Percentiles rank a stretch among this genome's conserved stretches.
Evolutionary conservation across 35 echinoderm and acorn worm genomes (phyloP).

Genomic region (Ptychodera flava): DNA sequence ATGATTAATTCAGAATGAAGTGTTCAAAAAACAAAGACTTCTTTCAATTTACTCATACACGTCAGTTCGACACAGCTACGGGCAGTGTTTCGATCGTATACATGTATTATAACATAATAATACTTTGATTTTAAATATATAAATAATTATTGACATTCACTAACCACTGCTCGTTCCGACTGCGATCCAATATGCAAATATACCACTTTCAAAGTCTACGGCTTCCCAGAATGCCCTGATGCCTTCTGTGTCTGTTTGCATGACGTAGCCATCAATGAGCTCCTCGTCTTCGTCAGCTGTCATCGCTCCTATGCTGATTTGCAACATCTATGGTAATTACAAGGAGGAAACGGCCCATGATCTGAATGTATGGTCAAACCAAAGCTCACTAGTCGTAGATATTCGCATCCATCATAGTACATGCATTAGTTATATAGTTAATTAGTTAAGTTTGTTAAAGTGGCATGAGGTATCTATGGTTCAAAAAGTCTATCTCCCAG

Average conservation of each 20-base stretch:
- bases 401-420: not conserved
- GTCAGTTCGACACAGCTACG: too few relatives aligned
- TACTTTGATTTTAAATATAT: too few relatives aligned
- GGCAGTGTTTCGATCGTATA: too few relatives aligned
- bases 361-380: not conserved
- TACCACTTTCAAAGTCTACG: slow-evolving; percentile 45
- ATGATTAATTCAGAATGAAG: not conserved
- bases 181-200: slow-evolving; percentile 26
- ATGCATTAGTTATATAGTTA: not conserved
- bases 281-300: not conserved
- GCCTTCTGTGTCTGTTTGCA: too few relatives aligned
- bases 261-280: too few relatives aligned
- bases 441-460: too few relatives aligned
- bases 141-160: too few relatives aligned
- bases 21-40: not conserved
- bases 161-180: slow-evolving; percentile 29
- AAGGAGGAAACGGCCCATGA: slow-evolving; percentile 24
- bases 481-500: too few relatives aligned
- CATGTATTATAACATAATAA: too few relatives aligned
- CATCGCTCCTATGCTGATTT: slow-evolving; percentile 17
- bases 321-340: slow-evolving; percentile 22
- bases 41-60: not conserved
- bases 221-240: too few relatives aligned
- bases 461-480: too few relatives aligned
- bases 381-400: too few relatives aligned